phyloP scores from a whole-genome alignment of 1,140 invertebrate species.

The Diabrotica virgifera region DNA sequence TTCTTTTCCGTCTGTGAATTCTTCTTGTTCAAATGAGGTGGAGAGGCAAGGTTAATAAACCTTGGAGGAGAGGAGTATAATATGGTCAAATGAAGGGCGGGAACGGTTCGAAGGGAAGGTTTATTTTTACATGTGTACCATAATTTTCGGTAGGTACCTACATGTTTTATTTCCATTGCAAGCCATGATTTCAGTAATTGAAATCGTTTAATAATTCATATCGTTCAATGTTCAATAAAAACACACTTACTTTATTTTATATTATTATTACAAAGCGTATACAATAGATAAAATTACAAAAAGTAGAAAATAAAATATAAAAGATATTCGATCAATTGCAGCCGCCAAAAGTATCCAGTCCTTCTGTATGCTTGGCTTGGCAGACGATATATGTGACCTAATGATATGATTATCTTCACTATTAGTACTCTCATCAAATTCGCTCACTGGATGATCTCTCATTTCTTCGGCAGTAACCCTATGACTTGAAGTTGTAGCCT shows the following conservation, averaged over 20 bases:
- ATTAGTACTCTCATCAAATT: conserved; percentile 46
- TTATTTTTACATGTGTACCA: no score
- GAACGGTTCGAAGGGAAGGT: no score
- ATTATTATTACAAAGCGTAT: conserved; percentile 47
- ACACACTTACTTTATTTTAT: not conserved
- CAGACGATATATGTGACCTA: conserved; percentile 24
- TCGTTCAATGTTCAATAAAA: not conserved
- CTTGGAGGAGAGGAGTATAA: no score
- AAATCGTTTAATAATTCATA: no score
- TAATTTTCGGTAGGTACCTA: no score
- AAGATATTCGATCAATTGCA: conserved; percentile 59
- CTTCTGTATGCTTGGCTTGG: conserved; percentile 49
- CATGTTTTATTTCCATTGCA: no score
- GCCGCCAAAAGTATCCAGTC: conserved; percentile 63
- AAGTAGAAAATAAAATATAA: conserved; percentile 55
- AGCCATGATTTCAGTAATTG: no score
- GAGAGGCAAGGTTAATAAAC: no score
- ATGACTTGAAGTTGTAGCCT: conserved; percentile 24
- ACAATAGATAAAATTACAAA: conserved; percentile 54
- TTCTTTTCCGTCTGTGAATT: no score
- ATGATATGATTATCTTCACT: conserved; percentile 50
- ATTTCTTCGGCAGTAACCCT: conserved; percentile 50
- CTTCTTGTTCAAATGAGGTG: no score
- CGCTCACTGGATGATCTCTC: conserved; percentile 48
- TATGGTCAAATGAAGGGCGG: no score